Conservation (phyloP, 2,888 invertebrate genomes). For the Melikaiella ostensackeni region DNA sequence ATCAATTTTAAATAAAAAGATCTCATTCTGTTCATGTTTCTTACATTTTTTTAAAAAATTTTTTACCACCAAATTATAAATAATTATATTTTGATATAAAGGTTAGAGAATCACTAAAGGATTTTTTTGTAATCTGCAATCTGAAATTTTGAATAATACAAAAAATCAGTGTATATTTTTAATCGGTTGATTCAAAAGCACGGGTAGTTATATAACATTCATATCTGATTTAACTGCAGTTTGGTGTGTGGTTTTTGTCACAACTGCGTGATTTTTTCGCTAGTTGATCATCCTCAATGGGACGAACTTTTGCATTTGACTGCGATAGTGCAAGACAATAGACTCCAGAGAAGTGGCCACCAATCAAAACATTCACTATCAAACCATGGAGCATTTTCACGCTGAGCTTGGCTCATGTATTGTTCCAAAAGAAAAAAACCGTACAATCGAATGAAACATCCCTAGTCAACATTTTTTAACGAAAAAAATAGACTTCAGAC, state of each 20-base stretch:
- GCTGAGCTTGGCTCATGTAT: neutral
- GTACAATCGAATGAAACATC: neutral
- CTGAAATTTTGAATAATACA: too few species aligned
- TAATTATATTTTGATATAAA: too few species aligned
- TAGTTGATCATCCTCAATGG: slow-evolving; percentile 6
- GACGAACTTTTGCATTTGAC: neutral
- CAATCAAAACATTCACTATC: neutral
- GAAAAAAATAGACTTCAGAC: neutral
- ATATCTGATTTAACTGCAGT: neutral
- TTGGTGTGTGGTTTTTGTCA: neutral
- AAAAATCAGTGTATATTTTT: too few species aligned
- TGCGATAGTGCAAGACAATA: neutral
- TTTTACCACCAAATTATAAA: too few species aligned
- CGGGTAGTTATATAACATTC: too few species aligned
- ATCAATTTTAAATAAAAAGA: too few species aligned
- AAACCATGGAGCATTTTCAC: neutral
- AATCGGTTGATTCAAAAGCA: too few species aligned
- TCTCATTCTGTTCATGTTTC: too few species aligned
- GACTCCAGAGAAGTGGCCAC: neutral
- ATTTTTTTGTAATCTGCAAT: too few species aligned
- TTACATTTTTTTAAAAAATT: too few species aligned
- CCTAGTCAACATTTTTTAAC: neutral
- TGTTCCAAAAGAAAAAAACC: neutral
- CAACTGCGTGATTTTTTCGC: slow-evolving; percentile 10
- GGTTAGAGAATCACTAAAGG: too few species aligned